A percentile compares a stretch with the other conserved stretches of the same genome.
Conservation (phyloP, 2,113 vertebrate genomes). For the Agapornis roseicollis region DNA sequence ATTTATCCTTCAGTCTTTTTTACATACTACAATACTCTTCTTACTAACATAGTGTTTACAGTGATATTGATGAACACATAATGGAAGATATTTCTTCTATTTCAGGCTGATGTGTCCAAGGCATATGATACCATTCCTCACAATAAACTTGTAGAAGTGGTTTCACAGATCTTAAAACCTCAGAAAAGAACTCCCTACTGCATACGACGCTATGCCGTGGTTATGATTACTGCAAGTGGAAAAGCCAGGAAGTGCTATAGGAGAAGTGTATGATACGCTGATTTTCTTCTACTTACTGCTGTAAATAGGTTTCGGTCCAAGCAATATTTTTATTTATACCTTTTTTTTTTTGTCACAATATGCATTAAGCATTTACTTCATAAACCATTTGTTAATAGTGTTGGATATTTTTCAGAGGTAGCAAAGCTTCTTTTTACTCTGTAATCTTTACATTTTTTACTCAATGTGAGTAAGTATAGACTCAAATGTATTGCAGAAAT, state of each 20-base stretch:
- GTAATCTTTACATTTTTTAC: not conserved
- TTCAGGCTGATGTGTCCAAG: constrained; percentile 86
- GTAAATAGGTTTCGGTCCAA: not conserved
- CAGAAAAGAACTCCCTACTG: constrained; percentile 73
- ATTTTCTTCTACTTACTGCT: not conserved
- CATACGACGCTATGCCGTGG: constrained; percentile 79
- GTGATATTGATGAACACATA: not conserved
- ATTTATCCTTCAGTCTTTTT: not conserved
- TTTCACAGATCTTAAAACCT: constrained; percentile 73
- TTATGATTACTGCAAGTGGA: constrained; percentile 75
- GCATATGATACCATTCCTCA: constrained; percentile 91
- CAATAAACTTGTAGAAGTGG: constrained; percentile 82
- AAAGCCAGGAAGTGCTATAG: constrained; percentile 74
- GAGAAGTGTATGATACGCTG: constrained; percentile 73
- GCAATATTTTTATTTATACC: not conserved
- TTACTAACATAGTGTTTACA: not conserved
- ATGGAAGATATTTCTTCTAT: not conserved
- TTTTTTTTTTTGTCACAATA: not conserved
- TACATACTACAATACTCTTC: not conserved
- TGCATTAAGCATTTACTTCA: not conserved
- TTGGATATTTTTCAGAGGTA: not conserved
- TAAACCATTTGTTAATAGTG: not conserved
- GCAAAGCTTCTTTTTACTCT: not conserved
- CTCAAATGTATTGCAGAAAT: not conserved
- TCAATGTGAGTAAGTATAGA: not conserved